phyloP scores from a whole-genome alignment of 1,140 invertebrate genomes.

The Drosophila navojoa region DNA sequence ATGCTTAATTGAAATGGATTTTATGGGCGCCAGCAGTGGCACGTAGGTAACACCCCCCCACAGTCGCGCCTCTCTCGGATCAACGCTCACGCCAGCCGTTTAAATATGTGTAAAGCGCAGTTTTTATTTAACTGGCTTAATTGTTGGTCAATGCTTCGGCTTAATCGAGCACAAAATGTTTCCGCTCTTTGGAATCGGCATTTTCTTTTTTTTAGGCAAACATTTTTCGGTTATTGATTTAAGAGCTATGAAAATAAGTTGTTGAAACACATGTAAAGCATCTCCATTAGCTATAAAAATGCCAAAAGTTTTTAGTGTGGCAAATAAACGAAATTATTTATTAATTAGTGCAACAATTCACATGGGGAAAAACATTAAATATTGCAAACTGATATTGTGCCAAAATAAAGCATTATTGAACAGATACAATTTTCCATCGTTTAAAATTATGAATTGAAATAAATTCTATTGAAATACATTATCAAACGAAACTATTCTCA shows the following conservation, averaged over 20 bases:
- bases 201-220: slow-evolving; percentile 29
- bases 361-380: not conserved
- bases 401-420: too few relatives aligned
- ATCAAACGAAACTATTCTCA: not conserved
- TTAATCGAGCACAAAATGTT: slow-evolving; percentile 75
- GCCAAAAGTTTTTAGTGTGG: too few relatives aligned
- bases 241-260: slow-evolving; percentile 19
- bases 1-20: slow-evolving; percentile 83
- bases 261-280: slow-evolving; percentile 48
- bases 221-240: slow-evolving; percentile 66
- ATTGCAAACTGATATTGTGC: too few relatives aligned
- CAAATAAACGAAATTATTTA: too few relatives aligned
- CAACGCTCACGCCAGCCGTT: not conserved
- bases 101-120: slow-evolving; percentile 75
- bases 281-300: slow-evolving; percentile 45
- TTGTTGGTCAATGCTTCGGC: slow-evolving; percentile 60
- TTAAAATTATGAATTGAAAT: too few relatives aligned
- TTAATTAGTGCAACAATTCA: not conserved
- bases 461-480: not conserved
- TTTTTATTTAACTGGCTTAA: slow-evolving; percentile 82
- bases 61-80: not conserved
- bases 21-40: slow-evolving; percentile 72
- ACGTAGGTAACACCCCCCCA: slow-evolving; percentile 48
- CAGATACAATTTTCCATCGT: too few relatives aligned
- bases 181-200: slow-evolving; percentile 2